These are phyloP conservation scores for Lethenteron camtschaticum DNA, from an alignment of 2,113 vertebrate genomes.

Conservation along the genomic window DNA sequence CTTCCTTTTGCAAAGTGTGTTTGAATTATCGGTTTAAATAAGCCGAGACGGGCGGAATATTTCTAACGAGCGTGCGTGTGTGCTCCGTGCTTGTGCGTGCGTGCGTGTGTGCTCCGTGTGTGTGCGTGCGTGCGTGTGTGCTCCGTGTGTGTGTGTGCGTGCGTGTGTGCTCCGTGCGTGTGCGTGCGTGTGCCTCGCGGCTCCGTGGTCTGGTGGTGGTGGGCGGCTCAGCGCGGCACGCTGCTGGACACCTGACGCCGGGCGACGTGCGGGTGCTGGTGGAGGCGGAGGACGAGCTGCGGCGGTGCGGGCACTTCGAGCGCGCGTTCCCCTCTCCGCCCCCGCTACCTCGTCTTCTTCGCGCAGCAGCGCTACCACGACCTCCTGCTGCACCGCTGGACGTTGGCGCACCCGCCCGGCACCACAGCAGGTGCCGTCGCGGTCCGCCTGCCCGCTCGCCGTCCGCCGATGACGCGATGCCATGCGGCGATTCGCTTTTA, in stretches of 20 bases:
- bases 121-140: no score
- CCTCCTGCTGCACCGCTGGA: conserved; percentile 72
- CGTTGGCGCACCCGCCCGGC: conserved; percentile 43
- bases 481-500: not conserved
- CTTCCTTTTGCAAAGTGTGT: no score
- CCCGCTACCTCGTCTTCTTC: conserved; percentile 72
- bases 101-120: no score
- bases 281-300: conserved; percentile 62
- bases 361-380: conserved; percentile 70
- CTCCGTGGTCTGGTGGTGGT: conserved; percentile 1
- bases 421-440: conserved; percentile 33
- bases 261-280: conserved; percentile 54
- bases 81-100: no score
- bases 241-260: conserved; percentile 62
- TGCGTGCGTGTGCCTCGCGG: conserved; percentile 34
- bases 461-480: conserved; percentile 3
- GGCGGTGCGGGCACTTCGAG: conserved; percentile 53
- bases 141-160: not conserved
- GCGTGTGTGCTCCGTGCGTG: not conserved
- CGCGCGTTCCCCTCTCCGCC: conserved; percentile 56
- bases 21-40: no score
- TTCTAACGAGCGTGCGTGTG: no score
- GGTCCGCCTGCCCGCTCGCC: not conserved
- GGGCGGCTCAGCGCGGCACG: conserved; percentile 10
- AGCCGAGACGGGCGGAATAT: no score